Evolutionary conservation across 2,797 vertebrate genomes (phyloP), one percentile per base, ranked within the genome.

Genomic region (Hemitrygon akajei): DNA sequence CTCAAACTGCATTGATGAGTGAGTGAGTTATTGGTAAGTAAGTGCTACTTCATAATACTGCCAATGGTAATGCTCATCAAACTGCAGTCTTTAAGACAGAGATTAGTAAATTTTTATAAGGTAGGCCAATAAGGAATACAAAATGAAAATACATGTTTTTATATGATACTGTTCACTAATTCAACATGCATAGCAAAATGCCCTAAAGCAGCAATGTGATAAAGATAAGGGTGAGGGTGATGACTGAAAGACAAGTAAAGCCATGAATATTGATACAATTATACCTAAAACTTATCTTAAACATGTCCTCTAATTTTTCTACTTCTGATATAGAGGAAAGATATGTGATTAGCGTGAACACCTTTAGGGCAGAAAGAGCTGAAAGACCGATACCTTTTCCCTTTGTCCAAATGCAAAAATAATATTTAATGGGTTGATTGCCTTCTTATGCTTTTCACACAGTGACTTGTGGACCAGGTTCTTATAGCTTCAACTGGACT

Each of bases 401-500:
- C 37, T 47, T 22, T 66, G 58, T 47, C 10, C 34, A 91, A 37
- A 34, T 73, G 20, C 3, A 91, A 47, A 73, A 25, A 6, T 47
- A 63, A 27, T 66, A 73, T 16, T 92, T 37, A 73, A 73, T 92
- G 66, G 4, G 40, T 71, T 11, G 71, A 92, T 11, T 75, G 89
- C 75, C 89, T 92, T 2, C 40, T 91, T 73, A 34, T 34, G 5
- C 58, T 87, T 66, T 87, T 30, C 58, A 87, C 5, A 92, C 69
- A 92, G 89, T 92, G 34, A 92, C 89, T 22, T 92, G 89, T 73
- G 37, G 63, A 37, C 89, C 89, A 40, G 89, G 89, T 73, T 92
- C 89, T 73, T 92, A 75, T 63, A 92, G 89, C 22, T 66, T 66
- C 40, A 47, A 92, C 27, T 73, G 89, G 89, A 75, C 89, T 27